A percentile compares a stretch with the other conserved stretches of the same genome.
phyloP scores from a whole-genome alignment of 2,888 invertebrate genomes.

The Tyria jacobaeae region DNA sequence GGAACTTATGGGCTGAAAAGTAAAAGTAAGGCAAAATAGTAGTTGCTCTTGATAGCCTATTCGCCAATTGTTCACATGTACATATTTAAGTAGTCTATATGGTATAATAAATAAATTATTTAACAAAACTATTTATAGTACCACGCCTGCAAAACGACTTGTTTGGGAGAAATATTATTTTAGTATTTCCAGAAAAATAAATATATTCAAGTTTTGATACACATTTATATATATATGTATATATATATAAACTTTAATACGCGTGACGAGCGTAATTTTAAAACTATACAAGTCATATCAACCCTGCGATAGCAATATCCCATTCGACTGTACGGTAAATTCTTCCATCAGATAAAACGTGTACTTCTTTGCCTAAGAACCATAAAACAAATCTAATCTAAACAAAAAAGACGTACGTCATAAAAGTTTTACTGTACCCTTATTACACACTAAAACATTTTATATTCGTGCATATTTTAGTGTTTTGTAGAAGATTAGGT shows the following conservation, averaged over 20 bases:
- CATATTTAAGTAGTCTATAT: too few relatives aligned
- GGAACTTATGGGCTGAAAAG: too few relatives aligned
- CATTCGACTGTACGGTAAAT: neutral
- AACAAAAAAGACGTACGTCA: neutral
- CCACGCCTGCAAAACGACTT: too few relatives aligned
- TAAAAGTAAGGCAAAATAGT: too few relatives aligned
- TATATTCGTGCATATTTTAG: slow-evolving; percentile 9
- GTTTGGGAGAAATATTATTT: neutral
- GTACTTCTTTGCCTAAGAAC: neutral
- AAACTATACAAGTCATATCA: neutral
- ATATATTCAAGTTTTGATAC: neutral
- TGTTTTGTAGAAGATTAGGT: neutral
- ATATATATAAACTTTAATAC: too few relatives aligned
- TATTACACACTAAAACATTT: slow-evolving; percentile 6
- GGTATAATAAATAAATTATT: too few relatives aligned
- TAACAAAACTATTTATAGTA: too few relatives aligned
- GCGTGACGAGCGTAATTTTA: neutral
- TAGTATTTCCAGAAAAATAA: neutral
- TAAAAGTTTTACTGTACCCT: slow-evolving; percentile 4
- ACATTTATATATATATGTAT: too few relatives aligned
- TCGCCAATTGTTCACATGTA: too few relatives aligned
- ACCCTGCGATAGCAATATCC: neutral
- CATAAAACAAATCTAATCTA: slow-evolving; percentile 1
- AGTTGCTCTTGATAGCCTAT: too few relatives aligned
- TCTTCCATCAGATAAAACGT: neutral